These are phyloP conservation scores for Cirrhinus molitorella DNA, from an alignment of 2,797 vertebrate genomes.

Conservation along the genomic window DNA sequence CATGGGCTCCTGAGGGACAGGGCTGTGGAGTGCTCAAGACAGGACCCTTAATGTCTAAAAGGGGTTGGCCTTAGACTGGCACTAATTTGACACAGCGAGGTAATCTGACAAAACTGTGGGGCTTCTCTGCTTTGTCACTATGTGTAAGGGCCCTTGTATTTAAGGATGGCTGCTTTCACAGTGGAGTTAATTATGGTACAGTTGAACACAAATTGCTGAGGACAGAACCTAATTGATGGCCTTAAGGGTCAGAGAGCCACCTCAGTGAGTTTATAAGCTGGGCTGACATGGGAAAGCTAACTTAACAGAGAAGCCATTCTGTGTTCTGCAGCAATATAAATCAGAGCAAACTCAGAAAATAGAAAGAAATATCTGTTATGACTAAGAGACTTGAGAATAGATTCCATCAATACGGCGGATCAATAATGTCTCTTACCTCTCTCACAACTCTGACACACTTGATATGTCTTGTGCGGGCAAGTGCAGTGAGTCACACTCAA, in stretches of 20 bases:
- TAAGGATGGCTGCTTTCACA: constrained; percentile 71
- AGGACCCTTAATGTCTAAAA: constrained; percentile 54
- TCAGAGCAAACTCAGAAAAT: constrained; percentile 19
- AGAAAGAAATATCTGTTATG: constrained; percentile 37
- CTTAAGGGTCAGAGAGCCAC: constrained; percentile 25
- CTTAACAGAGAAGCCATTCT: background rate
- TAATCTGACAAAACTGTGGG: constrained; percentile 77
- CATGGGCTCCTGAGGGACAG: constrained; percentile 56
- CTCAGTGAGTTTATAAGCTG: background rate
- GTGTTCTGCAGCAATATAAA: constrained; percentile 8
- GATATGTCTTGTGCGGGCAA: constrained; percentile 63
- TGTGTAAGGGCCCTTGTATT: constrained; percentile 68
- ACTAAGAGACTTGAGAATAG: constrained; percentile 42
- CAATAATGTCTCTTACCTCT: constrained; percentile 68
- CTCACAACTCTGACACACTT: constrained; percentile 59
- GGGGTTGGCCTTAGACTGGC: constrained; percentile 56
- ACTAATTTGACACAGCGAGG: constrained; percentile 76
- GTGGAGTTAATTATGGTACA: constrained; percentile 70
- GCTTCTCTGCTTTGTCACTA: constrained; percentile 78
- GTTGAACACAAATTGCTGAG: constrained; percentile 64
- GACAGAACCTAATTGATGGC: constrained; percentile 56
- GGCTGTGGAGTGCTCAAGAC: constrained; percentile 34
- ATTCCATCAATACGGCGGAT: constrained; percentile 56
- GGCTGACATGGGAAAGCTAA: background rate
- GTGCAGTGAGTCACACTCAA: constrained; percentile 67